Evolutionary conservation across 2,113 vertebrate species (phyloP).

Genomic region (Anolis carolinensis): DNA sequence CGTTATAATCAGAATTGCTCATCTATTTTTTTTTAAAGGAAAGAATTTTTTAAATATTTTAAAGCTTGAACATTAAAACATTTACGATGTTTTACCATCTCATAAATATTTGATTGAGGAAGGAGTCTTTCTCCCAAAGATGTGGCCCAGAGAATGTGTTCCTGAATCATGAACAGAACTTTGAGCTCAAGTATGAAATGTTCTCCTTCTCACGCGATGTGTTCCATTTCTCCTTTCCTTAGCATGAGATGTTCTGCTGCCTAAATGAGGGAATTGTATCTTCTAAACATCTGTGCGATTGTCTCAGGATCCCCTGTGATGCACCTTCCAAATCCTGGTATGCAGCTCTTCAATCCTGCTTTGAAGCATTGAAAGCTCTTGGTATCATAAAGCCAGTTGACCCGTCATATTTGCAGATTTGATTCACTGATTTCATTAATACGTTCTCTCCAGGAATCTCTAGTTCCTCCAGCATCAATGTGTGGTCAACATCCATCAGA

Average conservation of each 20-base stretch:
- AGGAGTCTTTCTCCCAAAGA: neutral
- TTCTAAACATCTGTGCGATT: too few relatives aligned
- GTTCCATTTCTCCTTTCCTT: neutral
- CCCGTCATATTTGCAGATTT: too few relatives aligned
- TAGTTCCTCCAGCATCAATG: too few relatives aligned
- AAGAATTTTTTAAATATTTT: neutral
- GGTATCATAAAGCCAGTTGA: too few relatives aligned
- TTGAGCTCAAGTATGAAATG: neutral
- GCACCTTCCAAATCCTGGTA: neutral
- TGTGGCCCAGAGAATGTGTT: neutral
- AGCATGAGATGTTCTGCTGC: neutral
- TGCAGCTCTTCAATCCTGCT: neutral
- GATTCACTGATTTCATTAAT: too few relatives aligned
- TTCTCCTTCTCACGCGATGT: neutral
- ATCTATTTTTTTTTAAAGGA: neutral
- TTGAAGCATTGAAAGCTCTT: neutral
- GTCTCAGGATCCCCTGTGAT: neutral
- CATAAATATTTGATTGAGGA: neutral
- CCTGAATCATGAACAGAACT: neutral
- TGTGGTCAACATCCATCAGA: too few relatives aligned
- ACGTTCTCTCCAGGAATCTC: too few relatives aligned
- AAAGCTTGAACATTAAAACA: neutral
- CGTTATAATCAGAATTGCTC: neutral
- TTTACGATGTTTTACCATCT: neutral
- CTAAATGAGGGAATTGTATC: neutral